Evolutionary conservation across 2,113 vertebrate genomes (phyloP).

Genomic region (Ageneiosus marmoratus): DNA sequence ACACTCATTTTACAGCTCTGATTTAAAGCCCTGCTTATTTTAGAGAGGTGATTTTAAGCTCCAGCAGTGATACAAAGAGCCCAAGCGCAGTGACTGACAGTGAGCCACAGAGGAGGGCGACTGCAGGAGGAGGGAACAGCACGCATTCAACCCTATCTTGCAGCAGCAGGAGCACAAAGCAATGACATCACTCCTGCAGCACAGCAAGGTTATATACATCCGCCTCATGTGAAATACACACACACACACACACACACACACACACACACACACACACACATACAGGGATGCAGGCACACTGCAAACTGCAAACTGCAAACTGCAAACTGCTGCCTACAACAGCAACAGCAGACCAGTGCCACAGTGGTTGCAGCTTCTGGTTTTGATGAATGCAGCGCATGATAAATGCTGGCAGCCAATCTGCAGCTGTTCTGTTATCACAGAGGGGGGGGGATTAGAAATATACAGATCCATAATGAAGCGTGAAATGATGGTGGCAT

Average conservation of each 20-base stretch:
- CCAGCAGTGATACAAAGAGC: slow-evolving; percentile 12
- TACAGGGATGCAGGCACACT: background rate
- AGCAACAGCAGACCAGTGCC: slow-evolving; percentile 15
- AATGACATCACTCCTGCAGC: slow-evolving; percentile 74
- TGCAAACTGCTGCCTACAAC: slow-evolving; percentile 3
- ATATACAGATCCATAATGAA: slow-evolving; percentile 61
- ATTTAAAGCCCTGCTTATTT: slow-evolving; percentile 1
- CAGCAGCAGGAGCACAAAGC: slow-evolving; percentile 66
- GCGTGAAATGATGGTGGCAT: slow-evolving; percentile 61
- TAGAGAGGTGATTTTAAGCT: slow-evolving; percentile 25
- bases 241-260: too few species aligned
- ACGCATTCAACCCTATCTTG: slow-evolving; percentile 57
- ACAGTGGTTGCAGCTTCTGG: slow-evolving; percentile 25
- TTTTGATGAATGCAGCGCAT: slow-evolving; percentile 71
- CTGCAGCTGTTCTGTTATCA: slow-evolving; percentile 62
- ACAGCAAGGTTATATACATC: slow-evolving; percentile 72
- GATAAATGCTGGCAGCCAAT: slow-evolving; percentile 72
- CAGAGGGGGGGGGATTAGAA: slow-evolving; percentile 33
- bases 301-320: background rate
- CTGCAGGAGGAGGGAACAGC: slow-evolving; percentile 40
- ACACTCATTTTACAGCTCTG: background rate
- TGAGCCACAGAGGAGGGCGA: slow-evolving; percentile 32
- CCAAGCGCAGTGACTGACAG: slow-evolving; percentile 12
- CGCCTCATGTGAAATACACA: slow-evolving; percentile 43
- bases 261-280: too few species aligned